Percentiles rank a stretch among this genome's conserved stretches.
Conservation (phyloP, 2,797 vertebrate genomes). For the Chiloscyllium punctatum region DNA sequence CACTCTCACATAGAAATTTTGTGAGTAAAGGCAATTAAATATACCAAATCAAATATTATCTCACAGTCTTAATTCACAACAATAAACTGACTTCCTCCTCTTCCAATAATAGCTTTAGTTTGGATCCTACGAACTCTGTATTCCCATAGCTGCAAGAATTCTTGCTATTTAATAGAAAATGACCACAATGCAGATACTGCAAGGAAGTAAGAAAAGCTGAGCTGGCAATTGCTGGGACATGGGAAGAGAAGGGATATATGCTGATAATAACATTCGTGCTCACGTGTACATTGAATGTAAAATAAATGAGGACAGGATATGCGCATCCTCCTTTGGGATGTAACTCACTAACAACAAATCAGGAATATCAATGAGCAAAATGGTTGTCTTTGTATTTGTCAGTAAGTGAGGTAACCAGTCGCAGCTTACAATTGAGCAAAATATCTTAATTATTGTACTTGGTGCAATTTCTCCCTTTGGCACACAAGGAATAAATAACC, state of each 20-base stretch:
- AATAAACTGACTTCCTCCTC: neutral
- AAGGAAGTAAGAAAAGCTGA: conserved; percentile 2
- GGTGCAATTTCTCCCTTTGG: neutral
- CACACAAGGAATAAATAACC: neutral
- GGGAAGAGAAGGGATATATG: neutral
- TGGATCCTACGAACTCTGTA: neutral
- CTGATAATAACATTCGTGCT: neutral
- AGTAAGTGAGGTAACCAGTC: neutral
- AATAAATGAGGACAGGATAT: neutral
- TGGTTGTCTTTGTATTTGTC: neutral
- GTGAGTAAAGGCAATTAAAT: neutral
- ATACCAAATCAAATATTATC: neutral
- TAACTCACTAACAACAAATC: neutral
- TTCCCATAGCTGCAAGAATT: neutral
- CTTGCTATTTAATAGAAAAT: neutral
- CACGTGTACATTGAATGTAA: neutral
- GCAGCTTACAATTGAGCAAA: neutral
- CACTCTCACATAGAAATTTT: too few species aligned
- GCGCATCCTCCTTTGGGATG: neutral
- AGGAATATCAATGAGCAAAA: neutral
- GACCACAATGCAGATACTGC: neutral
- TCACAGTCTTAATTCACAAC: neutral
- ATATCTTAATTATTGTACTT: neutral
- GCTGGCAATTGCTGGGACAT: neutral
- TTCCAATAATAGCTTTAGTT: neutral